Evolutionary conservation across 2,888 invertebrate genomes (phyloP).

Genomic region (Athrips mouffetella): DNA sequence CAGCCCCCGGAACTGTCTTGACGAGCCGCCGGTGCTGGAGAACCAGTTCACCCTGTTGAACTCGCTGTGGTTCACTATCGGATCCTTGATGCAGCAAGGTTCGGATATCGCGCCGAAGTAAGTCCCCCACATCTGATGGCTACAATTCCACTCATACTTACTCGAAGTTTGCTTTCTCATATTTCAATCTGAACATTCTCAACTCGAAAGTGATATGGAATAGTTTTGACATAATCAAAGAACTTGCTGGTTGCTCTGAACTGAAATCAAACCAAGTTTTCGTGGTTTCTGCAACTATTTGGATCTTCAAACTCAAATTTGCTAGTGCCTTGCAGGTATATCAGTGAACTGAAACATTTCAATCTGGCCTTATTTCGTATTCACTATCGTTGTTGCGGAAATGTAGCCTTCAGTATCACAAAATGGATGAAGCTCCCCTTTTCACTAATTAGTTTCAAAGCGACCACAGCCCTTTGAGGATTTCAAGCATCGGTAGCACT

Average conservation of each 20-base stretch:
- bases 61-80: constrained; percentile 97
- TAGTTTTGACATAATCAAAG: not conserved
- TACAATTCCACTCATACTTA: constrained; percentile 41
- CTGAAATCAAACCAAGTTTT: not conserved
- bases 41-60: constrained; percentile 94
- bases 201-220: not conserved
- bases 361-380: constrained; percentile 12
- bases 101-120: constrained; percentile 95
- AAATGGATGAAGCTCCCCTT: constrained; percentile 57
- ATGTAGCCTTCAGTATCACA: constrained; percentile 62
- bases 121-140: constrained; percentile 69
- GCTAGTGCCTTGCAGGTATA: not conserved
- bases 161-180: not conserved
- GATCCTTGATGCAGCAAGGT: constrained; percentile 95
- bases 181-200: not conserved
- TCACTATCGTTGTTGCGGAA: constrained; percentile 46
- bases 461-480: constrained; percentile 72
- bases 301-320: not conserved
- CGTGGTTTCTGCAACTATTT: not conserved
- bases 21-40: constrained; percentile 90
- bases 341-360: not conserved
- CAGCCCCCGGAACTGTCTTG: constrained; percentile 90
- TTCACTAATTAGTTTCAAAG: constrained; percentile 72
- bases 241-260: not conserved
- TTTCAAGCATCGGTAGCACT: constrained; percentile 66